phyloP scores from a whole-genome alignment of 2,113 vertebrate species.

The Spilogale gracilis region DNA sequence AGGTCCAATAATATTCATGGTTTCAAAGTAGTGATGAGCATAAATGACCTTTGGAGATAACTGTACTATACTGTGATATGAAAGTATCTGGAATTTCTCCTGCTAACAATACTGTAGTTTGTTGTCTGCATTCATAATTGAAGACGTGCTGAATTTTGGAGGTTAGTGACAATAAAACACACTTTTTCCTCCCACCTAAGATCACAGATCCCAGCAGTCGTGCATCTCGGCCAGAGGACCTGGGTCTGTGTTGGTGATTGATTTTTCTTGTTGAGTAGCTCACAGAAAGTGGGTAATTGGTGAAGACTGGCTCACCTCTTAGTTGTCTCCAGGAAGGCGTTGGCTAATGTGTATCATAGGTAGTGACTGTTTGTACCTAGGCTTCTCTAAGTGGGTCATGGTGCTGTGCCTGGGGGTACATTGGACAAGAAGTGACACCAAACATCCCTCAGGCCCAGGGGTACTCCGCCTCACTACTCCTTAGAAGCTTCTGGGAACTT shows the following conservation, averaged over 20 bases:
- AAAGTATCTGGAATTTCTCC: not conserved
- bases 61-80: rapidly evolving
- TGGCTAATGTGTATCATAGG: not conserved
- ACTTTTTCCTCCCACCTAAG: not conserved
- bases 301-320: not conserved
- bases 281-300: not conserved
- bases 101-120: not conserved
- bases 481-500: not conserved
- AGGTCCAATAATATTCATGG: not conserved
- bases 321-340: not conserved
- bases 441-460: not conserved
- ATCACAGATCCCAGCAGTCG: not conserved
- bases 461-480: not conserved
- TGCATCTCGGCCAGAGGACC: not conserved
- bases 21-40: not conserved
- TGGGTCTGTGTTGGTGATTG: not conserved
- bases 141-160: not conserved
- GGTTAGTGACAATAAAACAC: not conserved
- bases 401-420: not conserved
- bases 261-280: not conserved
- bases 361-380: not conserved
- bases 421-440: not conserved
- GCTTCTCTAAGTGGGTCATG: not conserved
- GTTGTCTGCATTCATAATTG: not conserved
- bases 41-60: not conserved